phyloP scores from a whole-genome alignment of 53 echinoderm and acorn worm species.

The Mesocentrotus franciscanus region DNA sequence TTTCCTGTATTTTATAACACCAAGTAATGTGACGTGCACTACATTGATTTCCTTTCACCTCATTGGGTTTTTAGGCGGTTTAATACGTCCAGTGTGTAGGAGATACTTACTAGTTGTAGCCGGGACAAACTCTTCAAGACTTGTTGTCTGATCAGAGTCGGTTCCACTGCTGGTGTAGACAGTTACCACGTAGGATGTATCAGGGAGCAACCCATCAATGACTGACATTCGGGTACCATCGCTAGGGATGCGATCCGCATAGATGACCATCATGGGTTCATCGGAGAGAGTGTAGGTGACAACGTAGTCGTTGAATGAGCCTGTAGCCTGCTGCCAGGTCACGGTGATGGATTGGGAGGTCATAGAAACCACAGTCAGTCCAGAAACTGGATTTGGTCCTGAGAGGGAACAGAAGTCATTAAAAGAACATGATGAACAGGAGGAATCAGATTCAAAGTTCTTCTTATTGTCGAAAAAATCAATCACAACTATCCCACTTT shows the following conservation, averaged over 20 bases:
- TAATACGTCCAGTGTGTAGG: no score
- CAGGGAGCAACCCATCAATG: conserved; percentile 67
- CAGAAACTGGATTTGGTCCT: conserved; percentile 59
- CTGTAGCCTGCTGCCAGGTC: conserved; percentile 21
- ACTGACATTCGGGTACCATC: background rate
- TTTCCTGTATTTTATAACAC: no score
- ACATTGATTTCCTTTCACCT: no score
- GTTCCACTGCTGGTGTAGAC: conserved; percentile 66
- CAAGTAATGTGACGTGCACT: no score
- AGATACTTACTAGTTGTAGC: background rate
- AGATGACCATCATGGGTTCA: background rate
- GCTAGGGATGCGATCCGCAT: conserved; percentile 28
- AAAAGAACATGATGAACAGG: background rate
- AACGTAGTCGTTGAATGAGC: conserved; percentile 53
- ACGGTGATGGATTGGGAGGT: conserved; percentile 56
- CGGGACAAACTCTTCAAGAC: background rate
- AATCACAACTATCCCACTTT: no score
- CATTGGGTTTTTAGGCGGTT: no score
- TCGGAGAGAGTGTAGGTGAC: background rate
- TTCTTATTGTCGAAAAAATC: no score
- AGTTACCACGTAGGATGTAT: conserved; percentile 62
- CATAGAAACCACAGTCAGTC: background rate
- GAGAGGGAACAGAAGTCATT: background rate
- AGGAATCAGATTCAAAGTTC: no score
- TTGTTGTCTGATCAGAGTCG: conserved; percentile 18